These are phyloP conservation scores for Catotricha subobsoleta DNA, from an alignment of 2,888 invertebrate genomes.

Conservation along the genomic window DNA sequence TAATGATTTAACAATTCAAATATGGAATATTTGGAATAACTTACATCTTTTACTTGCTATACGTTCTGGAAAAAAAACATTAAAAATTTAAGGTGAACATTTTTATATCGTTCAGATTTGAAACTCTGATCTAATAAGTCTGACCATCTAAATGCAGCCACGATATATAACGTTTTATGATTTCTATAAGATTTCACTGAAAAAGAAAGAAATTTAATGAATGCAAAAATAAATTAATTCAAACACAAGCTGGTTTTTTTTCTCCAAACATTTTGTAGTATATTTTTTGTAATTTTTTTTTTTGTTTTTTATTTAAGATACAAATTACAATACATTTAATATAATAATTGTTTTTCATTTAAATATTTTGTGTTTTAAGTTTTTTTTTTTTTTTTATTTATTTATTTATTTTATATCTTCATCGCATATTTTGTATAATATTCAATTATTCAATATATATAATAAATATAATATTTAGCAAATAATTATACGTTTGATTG, in stretches of 20 bases:
- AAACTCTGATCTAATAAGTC: too few species aligned
- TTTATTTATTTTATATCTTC: background rate
- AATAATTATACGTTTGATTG: too few species aligned
- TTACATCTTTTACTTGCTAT: too few species aligned
- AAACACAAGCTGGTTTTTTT: background rate
- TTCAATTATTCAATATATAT: background rate
- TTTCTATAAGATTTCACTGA: too few species aligned
- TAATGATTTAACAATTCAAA: too few species aligned
- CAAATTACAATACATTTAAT: slow-evolving; percentile 9
- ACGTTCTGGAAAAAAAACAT: too few species aligned
- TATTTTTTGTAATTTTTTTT: slow-evolving; percentile 6
- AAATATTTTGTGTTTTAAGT: background rate
- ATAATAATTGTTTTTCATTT: background rate
- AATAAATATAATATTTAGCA: background rate
- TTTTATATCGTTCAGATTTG: too few species aligned
- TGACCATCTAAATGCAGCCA: too few species aligned
- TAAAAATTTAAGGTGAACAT: too few species aligned
- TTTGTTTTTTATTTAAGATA: slow-evolving; percentile 6
- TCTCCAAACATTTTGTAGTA: slow-evolving; percentile 8
- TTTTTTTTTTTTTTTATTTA: background rate
- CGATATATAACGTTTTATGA: too few species aligned
- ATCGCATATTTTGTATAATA: background rate
- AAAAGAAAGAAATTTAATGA: too few species aligned
- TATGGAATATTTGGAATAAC: too few species aligned
- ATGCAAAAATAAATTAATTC: background rate